phyloP scores from a whole-genome alignment of 2,888 invertebrate species.

The Zaprionus lineosus region DNA sequence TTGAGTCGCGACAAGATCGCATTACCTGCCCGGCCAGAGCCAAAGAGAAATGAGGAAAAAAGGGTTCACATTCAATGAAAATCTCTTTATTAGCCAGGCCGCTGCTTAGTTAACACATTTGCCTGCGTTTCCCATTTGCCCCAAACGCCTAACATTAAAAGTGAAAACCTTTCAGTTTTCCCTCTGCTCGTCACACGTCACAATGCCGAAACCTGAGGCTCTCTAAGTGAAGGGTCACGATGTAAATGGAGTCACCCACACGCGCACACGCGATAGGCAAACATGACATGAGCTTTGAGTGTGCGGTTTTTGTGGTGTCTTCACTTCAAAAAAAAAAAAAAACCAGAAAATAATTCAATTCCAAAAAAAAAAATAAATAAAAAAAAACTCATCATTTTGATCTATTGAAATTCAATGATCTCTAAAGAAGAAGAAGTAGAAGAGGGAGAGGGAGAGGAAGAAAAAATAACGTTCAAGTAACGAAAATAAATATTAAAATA shows the following conservation, averaged over 20 bases:
- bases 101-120: conserved; percentile 36
- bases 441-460: too few species aligned
- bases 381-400: too few species aligned
- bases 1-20: conserved; percentile 81
- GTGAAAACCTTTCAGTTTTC: conserved; percentile 53
- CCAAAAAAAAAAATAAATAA: too few species aligned
- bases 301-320: conserved; percentile 41
- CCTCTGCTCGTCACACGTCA: conserved; percentile 36
- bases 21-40: conserved; percentile 74
- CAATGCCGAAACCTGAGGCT: neutral
- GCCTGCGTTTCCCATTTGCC: conserved; percentile 33
- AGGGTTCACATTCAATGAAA: conserved; percentile 42
- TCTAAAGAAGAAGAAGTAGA: too few species aligned
- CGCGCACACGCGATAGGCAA: conserved; percentile 15
- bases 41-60: conserved; percentile 32
- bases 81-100: conserved; percentile 37
- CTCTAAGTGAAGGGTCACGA: conserved; percentile 55
- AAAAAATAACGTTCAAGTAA: too few species aligned
- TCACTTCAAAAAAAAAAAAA: conserved; percentile 8
- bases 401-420: too few species aligned
- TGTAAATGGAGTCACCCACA: conserved; percentile 35
- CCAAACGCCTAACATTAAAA: conserved; percentile 20
- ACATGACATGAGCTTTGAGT: conserved; percentile 24
- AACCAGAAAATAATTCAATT: too few species aligned
- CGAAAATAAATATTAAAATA: too few species aligned